Percentiles rank a stretch among this genome's conserved stretches.
Conservation (phyloP, 1,140 invertebrate genomes). For the Trichonephila clavata region DNA sequence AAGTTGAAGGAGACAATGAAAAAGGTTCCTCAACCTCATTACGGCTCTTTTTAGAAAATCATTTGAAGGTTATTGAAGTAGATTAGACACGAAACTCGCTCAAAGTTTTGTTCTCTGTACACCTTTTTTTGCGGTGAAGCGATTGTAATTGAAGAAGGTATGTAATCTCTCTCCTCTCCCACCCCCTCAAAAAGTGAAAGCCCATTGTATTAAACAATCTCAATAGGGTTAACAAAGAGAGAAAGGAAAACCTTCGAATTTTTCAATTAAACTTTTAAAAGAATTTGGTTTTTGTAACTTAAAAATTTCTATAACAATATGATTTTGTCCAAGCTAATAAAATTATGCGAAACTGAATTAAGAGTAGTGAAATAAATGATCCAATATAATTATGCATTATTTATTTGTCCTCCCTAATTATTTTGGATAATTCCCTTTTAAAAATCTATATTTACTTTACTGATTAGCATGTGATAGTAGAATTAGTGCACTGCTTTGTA, state of each 20-base stretch:
- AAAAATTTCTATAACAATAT: not conserved
- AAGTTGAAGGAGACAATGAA: not conserved
- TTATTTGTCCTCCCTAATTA: not conserved
- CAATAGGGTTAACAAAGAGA: not conserved
- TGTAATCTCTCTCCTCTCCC: too few relatives aligned
- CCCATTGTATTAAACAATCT: not conserved
- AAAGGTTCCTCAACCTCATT: not conserved
- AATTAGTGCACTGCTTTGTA: too few relatives aligned
- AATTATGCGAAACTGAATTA: not conserved
- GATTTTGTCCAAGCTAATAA: not conserved
- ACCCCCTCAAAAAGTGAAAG: not conserved
- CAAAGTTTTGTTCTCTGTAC: not conserved
- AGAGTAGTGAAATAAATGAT: not conserved
- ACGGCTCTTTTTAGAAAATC: slow-evolving; percentile 15
- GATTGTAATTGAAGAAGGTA: not conserved
- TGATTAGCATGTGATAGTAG: too few relatives aligned
- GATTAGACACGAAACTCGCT: not conserved
- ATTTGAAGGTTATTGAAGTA: not conserved
- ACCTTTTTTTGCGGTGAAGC: not conserved
- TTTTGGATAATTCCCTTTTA: too few relatives aligned
- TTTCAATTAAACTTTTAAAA: slow-evolving; percentile 13
- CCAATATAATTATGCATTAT: not conserved
- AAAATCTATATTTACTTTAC: too few relatives aligned
- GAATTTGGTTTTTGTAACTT: not conserved
- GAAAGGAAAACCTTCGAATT: not conserved